Percentiles rank a stretch among this genome's conserved stretches.
These are phyloP conservation scores for Leucoraja ocellata DNA, from an alignment of 2,797 vertebrate genomes.

Conservation along the genomic window DNA sequence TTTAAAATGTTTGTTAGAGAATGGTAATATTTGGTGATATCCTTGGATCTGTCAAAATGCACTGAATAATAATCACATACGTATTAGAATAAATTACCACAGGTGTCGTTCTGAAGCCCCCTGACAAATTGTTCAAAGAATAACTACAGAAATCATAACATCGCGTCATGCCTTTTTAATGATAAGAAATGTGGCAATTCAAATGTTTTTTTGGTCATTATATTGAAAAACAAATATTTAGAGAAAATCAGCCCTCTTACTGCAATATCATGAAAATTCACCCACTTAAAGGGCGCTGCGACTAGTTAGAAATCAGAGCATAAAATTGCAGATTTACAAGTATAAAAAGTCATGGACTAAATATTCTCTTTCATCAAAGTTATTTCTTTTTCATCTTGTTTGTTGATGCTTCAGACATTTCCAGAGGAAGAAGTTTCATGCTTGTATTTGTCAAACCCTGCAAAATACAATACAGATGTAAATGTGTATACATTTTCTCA, in stretches of 20 bases:
- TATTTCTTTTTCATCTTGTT: too few species aligned
- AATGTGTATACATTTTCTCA: too few species aligned
- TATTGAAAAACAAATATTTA: background rate
- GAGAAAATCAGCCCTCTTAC: background rate
- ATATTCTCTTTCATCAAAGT: too few species aligned
- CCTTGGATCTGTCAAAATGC: background rate
- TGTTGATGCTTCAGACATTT: too few species aligned
- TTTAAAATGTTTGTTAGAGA: background rate
- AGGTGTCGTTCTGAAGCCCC: too few species aligned
- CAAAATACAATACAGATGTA: too few species aligned
- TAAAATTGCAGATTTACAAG: too few species aligned
- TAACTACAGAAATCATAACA: background rate
- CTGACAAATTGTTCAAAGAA: too few species aligned
- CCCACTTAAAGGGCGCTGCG: background rate
- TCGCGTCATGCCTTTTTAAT: background rate
- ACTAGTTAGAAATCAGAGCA: too few species aligned
- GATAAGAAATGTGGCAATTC: background rate
- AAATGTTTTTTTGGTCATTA: background rate
- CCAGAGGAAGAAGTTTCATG: too few species aligned
- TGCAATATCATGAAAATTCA: background rate
- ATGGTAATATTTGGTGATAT: background rate
- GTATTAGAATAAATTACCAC: background rate
- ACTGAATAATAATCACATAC: background rate
- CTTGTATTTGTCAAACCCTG: too few species aligned
- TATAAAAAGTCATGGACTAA: too few species aligned